Evolutionary conservation across 2,797 vertebrate species (phyloP).

Genomic region (Myotis vivesi): DNA sequence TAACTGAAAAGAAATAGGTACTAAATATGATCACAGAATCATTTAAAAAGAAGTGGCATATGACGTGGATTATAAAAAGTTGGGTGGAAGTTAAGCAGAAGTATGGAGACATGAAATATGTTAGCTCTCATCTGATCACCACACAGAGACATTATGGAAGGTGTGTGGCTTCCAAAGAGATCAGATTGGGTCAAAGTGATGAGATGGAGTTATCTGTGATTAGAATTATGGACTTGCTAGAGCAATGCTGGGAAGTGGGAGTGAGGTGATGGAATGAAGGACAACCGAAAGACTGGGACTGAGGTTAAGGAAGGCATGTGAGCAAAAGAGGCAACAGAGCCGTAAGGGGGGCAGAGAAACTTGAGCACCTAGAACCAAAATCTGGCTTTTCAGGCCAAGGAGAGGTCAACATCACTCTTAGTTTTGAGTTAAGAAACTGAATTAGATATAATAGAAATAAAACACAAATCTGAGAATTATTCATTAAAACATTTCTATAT

Average conservation of each 20-base stretch:
- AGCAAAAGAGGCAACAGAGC: neutral
- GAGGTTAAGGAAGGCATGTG: neutral
- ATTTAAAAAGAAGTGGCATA: neutral
- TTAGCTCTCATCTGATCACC: neutral
- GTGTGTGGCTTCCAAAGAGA: neutral
- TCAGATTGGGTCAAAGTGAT: neutral
- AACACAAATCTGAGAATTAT: conserved; percentile 7
- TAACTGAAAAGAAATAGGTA: neutral
- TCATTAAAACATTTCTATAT: conserved; percentile 23
- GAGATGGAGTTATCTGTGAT: neutral
- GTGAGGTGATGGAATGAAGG: neutral
- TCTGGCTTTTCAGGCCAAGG: neutral
- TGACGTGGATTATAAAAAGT: neutral
- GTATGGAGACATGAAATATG: neutral
- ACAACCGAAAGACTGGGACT: neutral
- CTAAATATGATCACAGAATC: neutral
- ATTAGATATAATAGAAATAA: neutral
- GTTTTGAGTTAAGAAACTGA: neutral
- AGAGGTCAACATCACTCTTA: neutral
- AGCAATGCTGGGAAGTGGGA: neutral
- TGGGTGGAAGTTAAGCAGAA: neutral
- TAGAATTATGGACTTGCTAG: neutral
- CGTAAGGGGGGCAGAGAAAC: neutral
- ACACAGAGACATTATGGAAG: neutral
- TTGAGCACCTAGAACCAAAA: neutral